Evolutionary conservation across 2,797 vertebrate genomes (phyloP).

Genomic region (Buceros bicornis): DNA sequence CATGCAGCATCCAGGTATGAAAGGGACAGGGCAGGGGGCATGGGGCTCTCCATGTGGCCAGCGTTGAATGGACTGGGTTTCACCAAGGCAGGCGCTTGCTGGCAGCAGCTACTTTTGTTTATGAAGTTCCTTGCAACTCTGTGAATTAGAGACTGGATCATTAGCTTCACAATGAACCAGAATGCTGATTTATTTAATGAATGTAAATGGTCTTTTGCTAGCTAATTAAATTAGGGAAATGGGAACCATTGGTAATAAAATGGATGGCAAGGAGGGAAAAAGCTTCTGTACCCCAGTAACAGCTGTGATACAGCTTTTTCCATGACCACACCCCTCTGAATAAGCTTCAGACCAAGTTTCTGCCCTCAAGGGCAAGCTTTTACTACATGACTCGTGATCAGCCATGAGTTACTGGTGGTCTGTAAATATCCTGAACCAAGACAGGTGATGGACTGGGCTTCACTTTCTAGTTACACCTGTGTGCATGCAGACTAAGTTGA

Average conservation of each 20-base stretch:
- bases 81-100: not conserved
- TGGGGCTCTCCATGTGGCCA: not conserved
- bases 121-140: constrained; percentile 7
- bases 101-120: constrained; percentile 57
- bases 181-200: constrained; percentile 70
- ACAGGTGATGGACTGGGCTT: not conserved
- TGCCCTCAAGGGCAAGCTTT: not conserved
- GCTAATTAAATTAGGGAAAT: constrained; percentile 73
- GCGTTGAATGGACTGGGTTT: not conserved
- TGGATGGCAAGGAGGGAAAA: constrained; percentile 20
- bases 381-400: not conserved
- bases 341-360: not conserved
- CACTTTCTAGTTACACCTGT: not conserved
- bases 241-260: constrained; percentile 36
- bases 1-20: not conserved
- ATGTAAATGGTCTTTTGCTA: constrained; percentile 61
- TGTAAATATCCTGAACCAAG: not conserved
- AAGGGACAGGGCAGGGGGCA: not conserved
- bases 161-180: constrained; percentile 68
- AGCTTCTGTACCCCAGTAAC: not conserved
- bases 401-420: not conserved
- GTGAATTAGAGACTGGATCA: constrained; percentile 58
- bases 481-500: not conserved
- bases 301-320: not conserved
- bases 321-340: not conserved